Evolutionary conservation across 2,797 vertebrate species (phyloP).

Genomic region (Schizothorax lantsangensis): DNA sequence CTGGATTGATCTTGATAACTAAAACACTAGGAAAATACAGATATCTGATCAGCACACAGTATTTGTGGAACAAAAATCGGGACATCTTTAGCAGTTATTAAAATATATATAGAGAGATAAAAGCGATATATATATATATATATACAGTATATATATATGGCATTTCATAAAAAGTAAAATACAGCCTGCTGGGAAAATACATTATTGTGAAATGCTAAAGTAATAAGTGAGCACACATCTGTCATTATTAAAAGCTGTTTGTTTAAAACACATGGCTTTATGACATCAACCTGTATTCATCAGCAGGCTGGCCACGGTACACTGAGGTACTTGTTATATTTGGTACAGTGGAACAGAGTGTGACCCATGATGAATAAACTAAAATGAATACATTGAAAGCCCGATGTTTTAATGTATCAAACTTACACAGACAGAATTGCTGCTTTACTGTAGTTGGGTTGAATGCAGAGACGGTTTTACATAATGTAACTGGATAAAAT

Average conservation of each 20-base stretch:
- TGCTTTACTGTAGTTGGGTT: background rate
- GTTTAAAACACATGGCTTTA: background rate
- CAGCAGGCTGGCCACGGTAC: background rate
- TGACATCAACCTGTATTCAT: background rate
- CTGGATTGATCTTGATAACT: no score
- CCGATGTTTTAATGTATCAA: background rate
- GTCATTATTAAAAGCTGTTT: background rate
- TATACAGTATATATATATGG: background rate
- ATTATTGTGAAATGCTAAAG: background rate
- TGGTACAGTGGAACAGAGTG: background rate
- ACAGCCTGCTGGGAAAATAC: background rate
- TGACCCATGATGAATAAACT: background rate
- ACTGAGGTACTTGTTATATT: background rate
- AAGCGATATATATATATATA: background rate
- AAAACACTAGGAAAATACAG: no score
- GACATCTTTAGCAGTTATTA: no score
- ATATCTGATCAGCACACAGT: no score
- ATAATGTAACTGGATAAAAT: background rate
- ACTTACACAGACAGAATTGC: background rate
- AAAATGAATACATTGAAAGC: background rate
- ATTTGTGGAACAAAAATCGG: no score
- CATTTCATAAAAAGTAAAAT: background rate
- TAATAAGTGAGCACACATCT: background rate
- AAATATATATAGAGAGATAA: no score
- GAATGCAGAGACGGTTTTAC: background rate